Base-by-base conservation (phyloP, 2,888 invertebrate genomes). In the Tinea semifulvella region DNA sequence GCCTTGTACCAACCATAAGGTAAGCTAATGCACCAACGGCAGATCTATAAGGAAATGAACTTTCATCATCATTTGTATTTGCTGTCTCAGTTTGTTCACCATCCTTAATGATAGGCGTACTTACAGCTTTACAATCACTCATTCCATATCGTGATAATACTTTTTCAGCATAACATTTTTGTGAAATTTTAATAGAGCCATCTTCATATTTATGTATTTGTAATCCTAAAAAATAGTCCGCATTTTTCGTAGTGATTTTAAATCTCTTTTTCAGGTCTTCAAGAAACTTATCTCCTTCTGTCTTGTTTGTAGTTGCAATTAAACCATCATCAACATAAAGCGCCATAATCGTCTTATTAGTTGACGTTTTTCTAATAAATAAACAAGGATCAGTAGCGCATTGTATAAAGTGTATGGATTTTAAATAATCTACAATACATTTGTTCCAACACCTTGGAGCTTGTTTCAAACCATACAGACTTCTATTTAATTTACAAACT, bases 301-400 rank as follows among this genome's bases (percentile, higher is more conserved):
- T 13, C 20, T 36, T 8, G 28, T 20, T 35, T 8, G 14, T 4
- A 14, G 13, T 8, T 5, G 35, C 36, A n/a, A 47, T n/a, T 22
- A 47, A 36, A 2, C 47, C 48, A 43, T 48, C 49, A 36, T 50
- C 49, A n/a, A 49, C 47, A 36, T 48, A 49, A 3, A 50, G 14
- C 4, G 35, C 46, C 10, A 49, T 2, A 6, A 49, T 38, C 3
- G 48, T 19, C 25, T 47, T 50, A 1, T 10, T 38, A 4, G 11
- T 14, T 5, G 10, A 13, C 19, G n/a, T 17, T 18, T 46, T 31
- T 48, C 46, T 45, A n/a, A 31, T 28, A 27, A 40, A 48, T 14
- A 48, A 19, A 42, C 47, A 50, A 10, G 47, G 46, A 47, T 48
- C 48, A 11, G 25, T 11, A 4, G 39, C 28, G 39, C 45, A 36